A percentile compares a stretch with the other conserved stretches of the same genome.
Conservation (phyloP, 1,140 invertebrate species). For the Drosophila pachea region DNA sequence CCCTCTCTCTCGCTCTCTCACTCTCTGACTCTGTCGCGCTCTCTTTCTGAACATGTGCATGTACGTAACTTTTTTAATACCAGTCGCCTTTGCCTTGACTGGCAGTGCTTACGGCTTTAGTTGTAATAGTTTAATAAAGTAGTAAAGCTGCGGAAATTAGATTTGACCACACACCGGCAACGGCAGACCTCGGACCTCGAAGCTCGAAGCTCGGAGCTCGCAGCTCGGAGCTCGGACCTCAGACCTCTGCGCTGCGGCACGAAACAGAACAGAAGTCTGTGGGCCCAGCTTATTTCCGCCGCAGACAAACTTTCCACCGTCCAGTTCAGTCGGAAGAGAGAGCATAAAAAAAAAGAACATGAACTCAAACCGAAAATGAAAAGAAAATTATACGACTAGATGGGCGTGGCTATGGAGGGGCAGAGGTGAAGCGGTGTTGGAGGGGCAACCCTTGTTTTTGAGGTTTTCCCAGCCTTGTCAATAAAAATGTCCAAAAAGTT, state of each 20-base stretch:
- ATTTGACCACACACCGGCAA: slow-evolving; percentile 71
- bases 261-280: slow-evolving; percentile 45
- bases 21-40: slow-evolving; percentile 1
- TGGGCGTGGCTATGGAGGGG: slow-evolving; percentile 1
- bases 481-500: slow-evolving; percentile 77
- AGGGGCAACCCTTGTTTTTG: slow-evolving; percentile 45
- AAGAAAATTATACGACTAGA: slow-evolving; percentile 39
- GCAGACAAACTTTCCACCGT: slow-evolving; percentile 54
- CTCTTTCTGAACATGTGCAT: slow-evolving; percentile 14
- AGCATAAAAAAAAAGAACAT: slow-evolving; percentile 20
- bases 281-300: slow-evolving; percentile 49
- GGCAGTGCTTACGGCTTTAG: slow-evolving; percentile 52
- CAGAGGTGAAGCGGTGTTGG: too few species aligned
- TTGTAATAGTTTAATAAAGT: slow-evolving; percentile 78
- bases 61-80: slow-evolving; percentile 75
- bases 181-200: slow-evolving; percentile 41
- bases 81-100: slow-evolving; percentile 41
- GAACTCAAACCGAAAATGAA: slow-evolving; percentile 35
- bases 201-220: too few species aligned
- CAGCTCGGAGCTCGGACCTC: too few species aligned
- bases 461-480: slow-evolving; percentile 60
- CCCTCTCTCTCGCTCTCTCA: background rate
- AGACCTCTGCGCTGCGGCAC: background rate
- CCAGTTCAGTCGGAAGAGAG: slow-evolving; percentile 3
- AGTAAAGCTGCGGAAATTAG: slow-evolving; percentile 78